phyloP scores from a whole-genome alignment of 2,113 vertebrate species.

The Microcebus ravelobensis region DNA sequence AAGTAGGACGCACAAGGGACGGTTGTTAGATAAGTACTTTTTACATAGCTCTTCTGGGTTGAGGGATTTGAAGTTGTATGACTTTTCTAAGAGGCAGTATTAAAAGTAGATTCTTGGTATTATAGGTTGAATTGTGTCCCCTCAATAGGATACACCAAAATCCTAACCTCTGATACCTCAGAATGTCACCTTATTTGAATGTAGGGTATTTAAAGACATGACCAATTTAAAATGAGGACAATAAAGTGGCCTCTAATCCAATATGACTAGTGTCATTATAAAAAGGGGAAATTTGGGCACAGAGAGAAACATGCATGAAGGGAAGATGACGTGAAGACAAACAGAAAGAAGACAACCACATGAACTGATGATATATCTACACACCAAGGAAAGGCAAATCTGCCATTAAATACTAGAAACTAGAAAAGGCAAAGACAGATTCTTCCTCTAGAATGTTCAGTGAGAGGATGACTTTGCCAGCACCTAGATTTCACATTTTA shows the following conservation, averaged over 20 bases:
- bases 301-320: background rate
- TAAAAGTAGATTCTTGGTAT: background rate
- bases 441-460: background rate
- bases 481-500: background rate
- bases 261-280: background rate
- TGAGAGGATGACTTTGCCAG: background rate
- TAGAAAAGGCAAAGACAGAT: background rate
- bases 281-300: background rate
- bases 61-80: background rate
- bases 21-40: background rate
- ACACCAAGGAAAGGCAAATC: background rate
- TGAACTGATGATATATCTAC: background rate
- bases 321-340: background rate
- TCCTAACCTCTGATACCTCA: background rate
- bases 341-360: background rate
- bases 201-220: background rate
- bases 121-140: background rate
- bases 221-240: background rate
- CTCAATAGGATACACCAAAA: background rate
- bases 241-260: background rate
- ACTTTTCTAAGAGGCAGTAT: background rate
- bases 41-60: background rate
- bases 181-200: background rate
- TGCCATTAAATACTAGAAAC: background rate
- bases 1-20: constrained; percentile 20